These are phyloP conservation scores for Paramisgurnus dabryanus DNA, from an alignment of 2,113 vertebrate genomes.

Conservation along the genomic window DNA sequence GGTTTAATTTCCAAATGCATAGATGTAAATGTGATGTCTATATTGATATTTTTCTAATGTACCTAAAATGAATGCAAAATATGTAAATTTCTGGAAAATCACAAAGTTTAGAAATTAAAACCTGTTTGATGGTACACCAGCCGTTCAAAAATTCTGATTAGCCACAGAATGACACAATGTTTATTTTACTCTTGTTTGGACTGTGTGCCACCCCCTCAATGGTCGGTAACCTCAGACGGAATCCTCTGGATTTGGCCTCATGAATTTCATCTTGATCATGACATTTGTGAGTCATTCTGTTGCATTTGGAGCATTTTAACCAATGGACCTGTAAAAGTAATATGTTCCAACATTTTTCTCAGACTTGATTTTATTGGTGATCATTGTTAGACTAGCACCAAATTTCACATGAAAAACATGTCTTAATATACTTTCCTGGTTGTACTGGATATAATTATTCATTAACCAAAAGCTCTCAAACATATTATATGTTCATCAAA, in stretches of 20 bases:
- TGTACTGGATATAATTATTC: no score
- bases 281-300: background rate
- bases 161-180: background rate
- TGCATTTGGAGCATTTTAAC: background rate
- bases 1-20: no score
- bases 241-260: background rate
- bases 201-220: background rate
- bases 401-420: no score
- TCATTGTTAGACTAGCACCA: no score
- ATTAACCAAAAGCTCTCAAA: no score
- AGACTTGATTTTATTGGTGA: background rate
- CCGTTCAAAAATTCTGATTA: background rate
- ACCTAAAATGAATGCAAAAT: no score
- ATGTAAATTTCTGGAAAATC: no score
- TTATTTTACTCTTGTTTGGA: background rate
- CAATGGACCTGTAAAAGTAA: background rate
- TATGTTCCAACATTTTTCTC: background rate
- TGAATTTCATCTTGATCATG: background rate
- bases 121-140: background rate
- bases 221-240: background rate
- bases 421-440: no score
- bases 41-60: no score
- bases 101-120: no score
- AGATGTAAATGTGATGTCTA: no score
- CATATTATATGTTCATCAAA: no score